Conservation (phyloP, 2,113 vertebrate species). For the Megaleporinus macrocephalus region DNA sequence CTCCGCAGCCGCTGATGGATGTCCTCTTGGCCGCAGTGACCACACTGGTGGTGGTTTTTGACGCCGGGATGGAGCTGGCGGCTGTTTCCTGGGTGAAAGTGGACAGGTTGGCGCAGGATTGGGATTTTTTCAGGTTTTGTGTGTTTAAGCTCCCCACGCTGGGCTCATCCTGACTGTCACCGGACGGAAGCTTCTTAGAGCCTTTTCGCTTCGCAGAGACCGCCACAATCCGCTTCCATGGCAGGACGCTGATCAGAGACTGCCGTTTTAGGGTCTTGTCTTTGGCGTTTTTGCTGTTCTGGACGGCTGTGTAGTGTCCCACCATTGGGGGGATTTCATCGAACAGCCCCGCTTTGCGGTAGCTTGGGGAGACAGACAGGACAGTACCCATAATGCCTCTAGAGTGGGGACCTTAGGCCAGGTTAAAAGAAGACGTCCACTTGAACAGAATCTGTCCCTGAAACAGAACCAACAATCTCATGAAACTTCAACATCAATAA, state of each 20-base stretch:
- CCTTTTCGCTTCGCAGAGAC: slow-evolving; percentile 90
- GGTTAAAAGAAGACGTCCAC: not conserved
- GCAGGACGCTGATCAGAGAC: slow-evolving; percentile 87
- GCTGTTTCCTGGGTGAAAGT: slow-evolving; percentile 81
- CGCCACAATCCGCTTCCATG: slow-evolving; percentile 92
- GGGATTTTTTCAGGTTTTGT: slow-evolving; percentile 90
- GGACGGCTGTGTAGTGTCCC: slow-evolving; percentile 88
- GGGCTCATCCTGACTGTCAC: slow-evolving; percentile 81
- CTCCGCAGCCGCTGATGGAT: slow-evolving; percentile 68
- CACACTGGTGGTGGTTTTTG: slow-evolving; percentile 81
- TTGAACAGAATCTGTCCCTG: not conserved
- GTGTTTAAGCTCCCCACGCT: slow-evolving; percentile 83
- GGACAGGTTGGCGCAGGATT: slow-evolving; percentile 90
- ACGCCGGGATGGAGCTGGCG: slow-evolving; percentile 72
- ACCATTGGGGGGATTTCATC: slow-evolving; percentile 87
- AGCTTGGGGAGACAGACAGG: slow-evolving; percentile 89
- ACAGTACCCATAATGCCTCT: slow-evolving; percentile 87
- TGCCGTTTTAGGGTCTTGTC: slow-evolving; percentile 89
- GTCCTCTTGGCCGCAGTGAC: slow-evolving; percentile 77
- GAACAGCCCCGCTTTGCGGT: slow-evolving; percentile 88
- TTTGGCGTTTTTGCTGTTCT: slow-evolving; percentile 90
- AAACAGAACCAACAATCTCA: not conserved
- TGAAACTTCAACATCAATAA: not conserved
- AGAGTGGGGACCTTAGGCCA: slow-evolving; percentile 24
- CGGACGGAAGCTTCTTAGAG: slow-evolving; percentile 86